Evolutionary conservation across 1,140 invertebrate species (phyloP), one percentile per base, ranked within the genome.

Genomic region (Diorhabda sublineata): DNA sequence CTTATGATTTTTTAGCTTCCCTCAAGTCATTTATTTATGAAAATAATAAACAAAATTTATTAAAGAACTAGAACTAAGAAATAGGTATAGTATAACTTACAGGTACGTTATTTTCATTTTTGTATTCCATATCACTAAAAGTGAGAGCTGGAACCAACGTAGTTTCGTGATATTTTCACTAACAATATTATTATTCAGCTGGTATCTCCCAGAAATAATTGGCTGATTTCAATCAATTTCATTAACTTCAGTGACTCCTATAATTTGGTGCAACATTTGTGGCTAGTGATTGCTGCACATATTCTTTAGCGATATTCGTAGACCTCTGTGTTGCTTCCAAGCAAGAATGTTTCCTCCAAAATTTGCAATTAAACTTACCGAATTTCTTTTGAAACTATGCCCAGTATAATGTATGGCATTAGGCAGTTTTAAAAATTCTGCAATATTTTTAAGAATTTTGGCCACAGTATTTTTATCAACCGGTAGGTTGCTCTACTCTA

Each of bases 291-390:
- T 52, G 47, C 1, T 52, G 5, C 5, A 52, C 9, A 52, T 52
- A 52, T 9, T 9, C 47, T 52, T 52, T 9, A 52, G 47, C 47
- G 47, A 52, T 52, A 52, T 52, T 52, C 5, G 1, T 52, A 63
- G 9, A 41, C 67, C 67, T 47, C 67, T 61, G 45, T 63, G 67
- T n/a, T 47, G 61, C 57, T 69, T 69, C 11, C 64, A 45, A 9
- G 47, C 41, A 8, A 47, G 4, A 26, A 69, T 42, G 58, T 69
- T 41, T 8, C 9, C 67, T 7, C 67, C 59, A 52, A 5, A 41
- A 63, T 43, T 43, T 7, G 45, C 67, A 42, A 64, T 3, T 2
- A 64, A n/a, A 44, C 58, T 68, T 3, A 45, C 67, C 42, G 44
- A 52, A 3, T n/a, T 64, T 64, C 67, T 45, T 52, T 47, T 47